Conservation (phyloP, 2,113 vertebrate species). For the Notarius lentiginosus region DNA sequence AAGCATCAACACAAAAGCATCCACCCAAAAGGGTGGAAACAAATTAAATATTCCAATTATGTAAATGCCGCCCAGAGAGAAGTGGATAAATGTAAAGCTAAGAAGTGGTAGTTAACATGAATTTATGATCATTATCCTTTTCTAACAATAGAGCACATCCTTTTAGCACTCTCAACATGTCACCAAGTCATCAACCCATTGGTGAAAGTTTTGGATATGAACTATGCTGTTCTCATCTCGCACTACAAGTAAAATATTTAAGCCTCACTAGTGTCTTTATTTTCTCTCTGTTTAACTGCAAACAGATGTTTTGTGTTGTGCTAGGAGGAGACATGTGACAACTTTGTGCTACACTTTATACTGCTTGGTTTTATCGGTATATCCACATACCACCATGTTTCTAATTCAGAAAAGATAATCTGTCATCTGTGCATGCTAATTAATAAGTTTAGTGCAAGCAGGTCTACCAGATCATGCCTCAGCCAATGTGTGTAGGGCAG, state of each 20-base stretch:
- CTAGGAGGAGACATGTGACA: no score
- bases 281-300: no score
- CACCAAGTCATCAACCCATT: neutral
- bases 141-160: neutral
- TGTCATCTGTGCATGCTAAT: no score
- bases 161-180: neutral
- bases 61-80: neutral
- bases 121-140: neutral
- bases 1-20: neutral
- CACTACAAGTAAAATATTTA: neutral
- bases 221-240: neutral
- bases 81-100: neutral
- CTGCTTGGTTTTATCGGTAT: no score
- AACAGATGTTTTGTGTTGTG: no score
- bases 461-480: no score
- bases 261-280: no score
- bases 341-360: no score
- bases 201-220: neutral
- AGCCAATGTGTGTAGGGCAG: no score
- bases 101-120: neutral
- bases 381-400: no score
- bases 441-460: no score
- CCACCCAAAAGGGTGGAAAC: neutral
- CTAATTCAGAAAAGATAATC: no score
- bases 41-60: neutral